Base-by-base conservation (phyloP, 2,797 vertebrate genomes). In the Myotis planiceps region DNA sequence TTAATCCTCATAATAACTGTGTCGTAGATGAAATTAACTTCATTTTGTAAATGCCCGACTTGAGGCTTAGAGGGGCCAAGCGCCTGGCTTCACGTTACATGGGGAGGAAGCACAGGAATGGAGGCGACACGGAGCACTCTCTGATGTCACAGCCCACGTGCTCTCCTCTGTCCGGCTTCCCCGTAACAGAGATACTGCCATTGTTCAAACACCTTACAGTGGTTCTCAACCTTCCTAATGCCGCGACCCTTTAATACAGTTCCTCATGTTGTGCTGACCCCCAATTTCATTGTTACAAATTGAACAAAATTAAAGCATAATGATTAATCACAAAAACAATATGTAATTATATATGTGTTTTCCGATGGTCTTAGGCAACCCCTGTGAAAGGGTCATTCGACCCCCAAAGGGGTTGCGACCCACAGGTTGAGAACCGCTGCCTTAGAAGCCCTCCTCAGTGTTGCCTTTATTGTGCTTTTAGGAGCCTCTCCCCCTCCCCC, bases 1-100 rank as follows among this genome's bases (percentile, higher is more conserved):
- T 68, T 72, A 87, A 69, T 14, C 49, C 71, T 96, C 49, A 68
- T 27, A 15, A 93, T 90, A 86, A 81, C 88, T 69, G 19, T 49
- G 37, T 51, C 37, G 63, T 37, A 27, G 84, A 51, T 60, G 60
- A 88, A 78, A 87, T 72, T 83, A 76, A 51, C 42, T 88, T 87
- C 60, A 2, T 72, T 93, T 63, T 74, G 63, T 71, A 78, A 72
- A 92, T 53, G 60, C 65, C 84, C 60, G 63, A 4, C 25, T 25
- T 23, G 60, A 81, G 45, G 37, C 78, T 9, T 7, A 39, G 6
- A 74, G 15, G 45, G 45, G 21, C 68, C 9, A 3, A 51, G 34
- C 8, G 34, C 65, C n/a, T 12, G 42, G 51, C 51, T 53, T 34
- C 81, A 14, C 0, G 1, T 37, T 12, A 8, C 47, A 32, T 12